phyloP scores from a whole-genome alignment of 1,140 invertebrate species.

The Aleiodes sp. region DNA sequence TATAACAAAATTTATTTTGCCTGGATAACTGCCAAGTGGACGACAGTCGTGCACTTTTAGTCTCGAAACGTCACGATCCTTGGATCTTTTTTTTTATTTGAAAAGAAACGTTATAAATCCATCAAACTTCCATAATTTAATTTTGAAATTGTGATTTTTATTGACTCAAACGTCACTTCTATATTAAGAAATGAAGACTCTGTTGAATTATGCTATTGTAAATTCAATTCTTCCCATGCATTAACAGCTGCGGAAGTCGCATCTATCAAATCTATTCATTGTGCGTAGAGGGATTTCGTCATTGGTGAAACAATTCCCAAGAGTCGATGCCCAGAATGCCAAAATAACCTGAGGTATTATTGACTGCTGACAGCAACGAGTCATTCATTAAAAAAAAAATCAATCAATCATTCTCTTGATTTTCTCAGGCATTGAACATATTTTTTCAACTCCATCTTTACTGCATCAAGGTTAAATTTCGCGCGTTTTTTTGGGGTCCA shows the following conservation, averaged over 20 bases:
- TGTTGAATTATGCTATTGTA: neutral
- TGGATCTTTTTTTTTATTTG: neutral
- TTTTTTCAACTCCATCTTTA: too few relatives aligned
- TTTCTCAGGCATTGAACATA: too few relatives aligned
- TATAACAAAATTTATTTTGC: neutral
- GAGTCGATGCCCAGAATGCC: neutral
- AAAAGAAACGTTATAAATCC: too few relatives aligned
- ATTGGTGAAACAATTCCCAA: neutral
- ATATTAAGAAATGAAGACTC: too few relatives aligned
- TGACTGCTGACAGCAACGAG: neutral
- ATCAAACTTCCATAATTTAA: too few relatives aligned
- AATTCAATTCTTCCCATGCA: neutral
- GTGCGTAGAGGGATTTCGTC: neutral
- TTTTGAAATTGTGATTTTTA: too few relatives aligned
- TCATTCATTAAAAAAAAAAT: too few relatives aligned
- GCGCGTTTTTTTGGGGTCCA: too few relatives aligned
- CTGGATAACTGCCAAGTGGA: neutral
- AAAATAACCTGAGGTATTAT: neutral
- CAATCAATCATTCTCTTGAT: too few relatives aligned
- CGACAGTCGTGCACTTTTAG: neutral
- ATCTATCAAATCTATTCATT: neutral
- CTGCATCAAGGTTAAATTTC: too few relatives aligned
- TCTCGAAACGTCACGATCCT: neutral
- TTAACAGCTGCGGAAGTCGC: neutral
- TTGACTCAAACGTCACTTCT: neutral